Percentiles rank a stretch among this genome's conserved stretches.
Evolutionary conservation across 2,888 invertebrate species (phyloP).

Genomic region (Dryobotodes eremita): DNA sequence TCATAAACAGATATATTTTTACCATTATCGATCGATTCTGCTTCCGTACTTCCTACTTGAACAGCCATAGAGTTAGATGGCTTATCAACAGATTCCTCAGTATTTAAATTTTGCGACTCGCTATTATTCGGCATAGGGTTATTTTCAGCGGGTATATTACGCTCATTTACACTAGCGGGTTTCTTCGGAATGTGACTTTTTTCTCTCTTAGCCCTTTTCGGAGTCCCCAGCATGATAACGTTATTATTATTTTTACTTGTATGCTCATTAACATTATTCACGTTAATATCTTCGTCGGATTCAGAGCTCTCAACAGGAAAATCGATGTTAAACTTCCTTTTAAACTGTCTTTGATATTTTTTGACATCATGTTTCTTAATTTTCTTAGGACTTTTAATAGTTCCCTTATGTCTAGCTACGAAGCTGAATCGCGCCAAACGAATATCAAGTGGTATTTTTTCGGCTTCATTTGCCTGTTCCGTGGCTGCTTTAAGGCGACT

Average conservation of each 20-base stretch:
- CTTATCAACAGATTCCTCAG: conserved; percentile 39
- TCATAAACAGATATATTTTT: conserved; percentile 20
- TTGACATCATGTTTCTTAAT: conserved; percentile 74
- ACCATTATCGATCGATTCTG: conserved; percentile 71
- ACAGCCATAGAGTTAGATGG: conserved; percentile 75
- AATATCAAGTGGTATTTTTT: conserved; percentile 74
- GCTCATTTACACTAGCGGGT: conserved; percentile 6
- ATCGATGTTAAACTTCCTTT: conserved; percentile 79
- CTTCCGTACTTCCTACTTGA: conserved; percentile 75
- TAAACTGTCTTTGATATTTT: conserved; percentile 77
- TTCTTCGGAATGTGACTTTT: conserved; percentile 9
- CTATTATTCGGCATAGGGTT: conserved; percentile 4
- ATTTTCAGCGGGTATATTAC: conserved; percentile 9
- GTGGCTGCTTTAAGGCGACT: conserved; percentile 81
- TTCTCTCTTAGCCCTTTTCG: conserved; percentile 64
- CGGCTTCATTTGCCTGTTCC: conserved; percentile 84
- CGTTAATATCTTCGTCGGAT: conserved; percentile 71
- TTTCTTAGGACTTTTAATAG: conserved; percentile 80
- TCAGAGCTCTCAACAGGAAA: conserved; percentile 76
- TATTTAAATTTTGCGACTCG: conserved; percentile 29
- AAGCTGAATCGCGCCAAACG: conserved; percentile 87
- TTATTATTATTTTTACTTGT: conserved; percentile 65
- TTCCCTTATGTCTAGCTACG: conserved; percentile 83
- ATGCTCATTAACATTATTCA: conserved; percentile 34
- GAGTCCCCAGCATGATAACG: conserved; percentile 73